Evolutionary conservation across 2,888 invertebrate genomes (phyloP).

Genomic region (Eledone cirrhosa): DNA sequence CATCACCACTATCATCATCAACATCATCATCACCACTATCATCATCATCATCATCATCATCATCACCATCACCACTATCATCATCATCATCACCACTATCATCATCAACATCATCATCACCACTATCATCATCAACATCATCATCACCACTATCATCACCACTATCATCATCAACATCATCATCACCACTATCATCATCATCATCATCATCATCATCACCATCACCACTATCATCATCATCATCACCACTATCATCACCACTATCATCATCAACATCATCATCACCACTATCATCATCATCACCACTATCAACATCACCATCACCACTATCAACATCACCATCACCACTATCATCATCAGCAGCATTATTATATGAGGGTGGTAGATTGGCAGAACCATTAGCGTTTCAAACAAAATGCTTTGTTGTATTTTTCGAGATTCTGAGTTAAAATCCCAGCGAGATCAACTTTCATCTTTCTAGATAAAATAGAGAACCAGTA

Average conservation of each 20-base stretch:
- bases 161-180: background rate
- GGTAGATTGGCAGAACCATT: too few species aligned
- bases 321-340: too few species aligned
- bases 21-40: background rate
- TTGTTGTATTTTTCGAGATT: slow-evolving; percentile 6
- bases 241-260: slow-evolving; percentile 25
- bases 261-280: slow-evolving; percentile 37
- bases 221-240: slow-evolving; percentile 24
- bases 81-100: slow-evolving; percentile 30
- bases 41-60: slow-evolving; percentile 28
- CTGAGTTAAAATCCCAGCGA: too few species aligned
- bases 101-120: slow-evolving; percentile 36
- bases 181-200: too few species aligned
- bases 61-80: slow-evolving; percentile 19
- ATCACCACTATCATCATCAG: too few species aligned
- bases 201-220: slow-evolving; percentile 25
- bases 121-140: slow-evolving; percentile 29
- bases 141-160: background rate
- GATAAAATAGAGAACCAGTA: too few species aligned
- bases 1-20: too few species aligned
- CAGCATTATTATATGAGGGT: background rate
- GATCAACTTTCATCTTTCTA: too few species aligned
- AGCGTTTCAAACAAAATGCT: too few species aligned
- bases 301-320: too few species aligned
- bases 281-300: slow-evolving; percentile 33